Evolutionary conservation across 2,113 vertebrate species (phyloP).

Genomic region (Capreolus pygargus): DNA sequence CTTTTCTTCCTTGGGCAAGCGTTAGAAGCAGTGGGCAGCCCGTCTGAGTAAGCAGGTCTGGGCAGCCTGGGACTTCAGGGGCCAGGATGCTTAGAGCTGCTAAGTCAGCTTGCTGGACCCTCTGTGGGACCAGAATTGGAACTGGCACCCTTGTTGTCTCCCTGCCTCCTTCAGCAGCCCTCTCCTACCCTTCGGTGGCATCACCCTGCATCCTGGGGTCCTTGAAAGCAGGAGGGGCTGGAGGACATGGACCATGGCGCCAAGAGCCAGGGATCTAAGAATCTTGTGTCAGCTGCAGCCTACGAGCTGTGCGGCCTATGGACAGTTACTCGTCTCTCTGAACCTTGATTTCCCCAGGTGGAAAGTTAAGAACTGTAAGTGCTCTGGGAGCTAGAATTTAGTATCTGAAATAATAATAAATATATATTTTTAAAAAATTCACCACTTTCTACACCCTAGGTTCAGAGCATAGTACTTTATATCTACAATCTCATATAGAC

Average conservation of each 20-base stretch:
- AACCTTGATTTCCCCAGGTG: background rate
- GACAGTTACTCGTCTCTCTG: background rate
- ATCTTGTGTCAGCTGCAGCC: fast-evolving
- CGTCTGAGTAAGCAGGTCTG: constrained; percentile 55
- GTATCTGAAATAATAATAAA: background rate
- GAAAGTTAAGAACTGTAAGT: background rate
- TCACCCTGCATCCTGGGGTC: background rate
- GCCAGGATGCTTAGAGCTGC: background rate
- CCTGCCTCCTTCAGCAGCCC: too few species aligned
- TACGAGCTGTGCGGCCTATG: fast-evolving
- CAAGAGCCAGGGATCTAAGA: background rate
- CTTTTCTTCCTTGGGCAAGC: constrained; percentile 54
- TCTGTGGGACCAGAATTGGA: background rate
- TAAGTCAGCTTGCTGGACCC: background rate
- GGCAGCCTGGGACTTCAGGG: background rate
- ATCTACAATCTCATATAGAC: background rate
- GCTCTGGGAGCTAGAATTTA: background rate
- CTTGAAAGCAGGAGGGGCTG: background rate
- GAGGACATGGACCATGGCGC: background rate
- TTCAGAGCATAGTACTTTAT: background rate
- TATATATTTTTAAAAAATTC: background rate
- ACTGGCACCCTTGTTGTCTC: background rate
- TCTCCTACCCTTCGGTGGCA: background rate
- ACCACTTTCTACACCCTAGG: background rate
- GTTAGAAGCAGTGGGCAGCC: background rate